A percentile compares a stretch with the other conserved stretches of the same genome.
Evolutionary conservation across 1,140 invertebrate genomes (phyloP).

Genomic region (Trinorchestia longiramus): DNA sequence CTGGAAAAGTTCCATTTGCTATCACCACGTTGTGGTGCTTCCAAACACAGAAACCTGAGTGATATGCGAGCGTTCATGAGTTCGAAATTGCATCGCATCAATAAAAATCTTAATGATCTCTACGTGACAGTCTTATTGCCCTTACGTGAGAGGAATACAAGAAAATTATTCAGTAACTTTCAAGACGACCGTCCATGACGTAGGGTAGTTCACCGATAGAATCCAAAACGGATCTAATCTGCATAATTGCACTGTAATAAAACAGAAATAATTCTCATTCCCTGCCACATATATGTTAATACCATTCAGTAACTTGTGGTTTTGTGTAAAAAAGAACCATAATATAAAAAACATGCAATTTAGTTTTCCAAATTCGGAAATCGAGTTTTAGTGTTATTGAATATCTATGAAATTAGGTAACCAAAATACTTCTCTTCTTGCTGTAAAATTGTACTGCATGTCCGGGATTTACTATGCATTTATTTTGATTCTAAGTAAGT

Average conservation of each 20-base stretch:
- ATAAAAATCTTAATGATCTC: conserved; percentile 2
- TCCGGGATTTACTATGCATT: too few species aligned
- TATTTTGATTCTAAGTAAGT: not conserved
- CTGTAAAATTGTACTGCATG: too few species aligned
- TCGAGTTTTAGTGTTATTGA: too few species aligned
- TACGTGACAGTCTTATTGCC: not conserved
- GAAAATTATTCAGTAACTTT: not conserved
- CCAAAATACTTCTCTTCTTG: too few species aligned
- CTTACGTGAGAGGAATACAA: not conserved
- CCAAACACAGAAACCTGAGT: not conserved
- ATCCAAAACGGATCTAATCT: not conserved
- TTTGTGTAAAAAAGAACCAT: too few species aligned
- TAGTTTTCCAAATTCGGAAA: too few species aligned
- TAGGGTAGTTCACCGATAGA: not conserved
- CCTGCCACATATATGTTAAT: too few species aligned
- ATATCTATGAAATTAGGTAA: too few species aligned
- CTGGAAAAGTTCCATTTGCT: not conserved
- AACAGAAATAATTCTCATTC: too few species aligned
- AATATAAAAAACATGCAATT: too few species aligned
- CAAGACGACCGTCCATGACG: not conserved
- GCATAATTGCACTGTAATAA: not conserved
- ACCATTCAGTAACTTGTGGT: too few species aligned
- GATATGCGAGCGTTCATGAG: not conserved
- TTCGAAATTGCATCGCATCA: not conserved
- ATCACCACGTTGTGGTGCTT: not conserved